Percentiles rank a stretch among this genome's conserved stretches.
phyloP scores from a whole-genome alignment of 2,888 invertebrate species.

The Rhaphigaster nebulosa region DNA sequence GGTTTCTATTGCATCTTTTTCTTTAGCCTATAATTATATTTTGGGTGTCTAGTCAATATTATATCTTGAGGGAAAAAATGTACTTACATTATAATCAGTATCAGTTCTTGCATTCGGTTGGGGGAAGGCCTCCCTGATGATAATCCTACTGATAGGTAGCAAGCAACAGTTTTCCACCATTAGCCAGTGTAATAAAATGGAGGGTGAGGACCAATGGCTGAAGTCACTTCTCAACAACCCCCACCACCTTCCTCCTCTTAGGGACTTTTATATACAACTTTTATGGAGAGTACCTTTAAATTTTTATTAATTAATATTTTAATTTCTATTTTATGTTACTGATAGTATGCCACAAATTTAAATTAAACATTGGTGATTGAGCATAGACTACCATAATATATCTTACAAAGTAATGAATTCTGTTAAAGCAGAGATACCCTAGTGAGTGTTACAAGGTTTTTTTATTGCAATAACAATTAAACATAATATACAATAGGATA shows the following conservation, averaged over 20 bases:
- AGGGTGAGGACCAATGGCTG: not conserved
- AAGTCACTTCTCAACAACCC: not conserved
- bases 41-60: not conserved
- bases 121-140: too few relatives aligned
- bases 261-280: not conserved
- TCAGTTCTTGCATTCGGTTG: not conserved
- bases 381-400: too few relatives aligned
- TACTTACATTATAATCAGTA: not conserved
- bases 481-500: not conserved
- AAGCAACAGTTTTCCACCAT: not conserved
- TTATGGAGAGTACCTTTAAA: not conserved
- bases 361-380: too few relatives aligned
- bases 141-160: not conserved
- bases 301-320: not conserved
- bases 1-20: not conserved
- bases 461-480: not conserved
- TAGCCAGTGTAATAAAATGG: not conserved
- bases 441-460: not conserved
- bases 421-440: not conserved
- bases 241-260: not conserved
- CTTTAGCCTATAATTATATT: not conserved
- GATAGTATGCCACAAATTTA: not conserved
- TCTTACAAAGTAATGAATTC: not conserved
- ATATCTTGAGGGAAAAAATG: not conserved
- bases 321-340: not conserved